phyloP scores from a whole-genome alignment of 2,888 invertebrate species.

The Oscheius sp. region DNA sequence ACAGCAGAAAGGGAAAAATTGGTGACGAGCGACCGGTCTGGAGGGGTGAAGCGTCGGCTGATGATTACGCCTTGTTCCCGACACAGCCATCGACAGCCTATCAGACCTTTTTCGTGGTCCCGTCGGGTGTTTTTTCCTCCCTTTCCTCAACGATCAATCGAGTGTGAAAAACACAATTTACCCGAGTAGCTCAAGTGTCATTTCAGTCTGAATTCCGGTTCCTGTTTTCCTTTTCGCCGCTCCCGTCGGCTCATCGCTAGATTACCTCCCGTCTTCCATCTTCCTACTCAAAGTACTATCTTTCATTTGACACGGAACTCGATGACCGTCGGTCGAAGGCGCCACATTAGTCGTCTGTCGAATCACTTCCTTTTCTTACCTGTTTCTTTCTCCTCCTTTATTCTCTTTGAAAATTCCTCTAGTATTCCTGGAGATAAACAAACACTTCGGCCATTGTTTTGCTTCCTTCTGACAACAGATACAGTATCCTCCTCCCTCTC shows the following conservation, averaged over 20 bases:
- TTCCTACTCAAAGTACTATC: background rate
- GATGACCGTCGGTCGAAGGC: background rate
- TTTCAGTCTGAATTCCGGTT: background rate
- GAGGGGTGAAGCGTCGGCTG: background rate
- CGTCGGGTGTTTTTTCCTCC: background rate
- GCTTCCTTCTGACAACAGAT: too few relatives aligned
- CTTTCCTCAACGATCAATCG: constrained; percentile 1
- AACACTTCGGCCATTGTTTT: too few relatives aligned
- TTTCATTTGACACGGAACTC: background rate
- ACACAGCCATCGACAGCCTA: background rate
- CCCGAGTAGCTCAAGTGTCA: background rate
- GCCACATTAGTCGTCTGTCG: too few relatives aligned
- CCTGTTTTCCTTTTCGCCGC: background rate
- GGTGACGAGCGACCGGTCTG: constrained; percentile 24
- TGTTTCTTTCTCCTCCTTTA: background rate
- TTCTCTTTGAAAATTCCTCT: background rate
- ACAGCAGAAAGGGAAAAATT: constrained; percentile 22
- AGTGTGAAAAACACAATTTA: background rate
- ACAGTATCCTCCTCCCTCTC: background rate
- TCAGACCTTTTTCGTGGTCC: background rate
- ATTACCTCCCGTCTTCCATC: background rate
- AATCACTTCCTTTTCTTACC: too few relatives aligned
- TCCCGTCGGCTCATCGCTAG: background rate
- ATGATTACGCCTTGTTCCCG: constrained; percentile 22
- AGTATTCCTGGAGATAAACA: background rate